Percentiles rank a stretch among this genome's conserved stretches.
phyloP scores from a whole-genome alignment of 2,888 invertebrate genomes.

The Cantharis lateralis region DNA sequence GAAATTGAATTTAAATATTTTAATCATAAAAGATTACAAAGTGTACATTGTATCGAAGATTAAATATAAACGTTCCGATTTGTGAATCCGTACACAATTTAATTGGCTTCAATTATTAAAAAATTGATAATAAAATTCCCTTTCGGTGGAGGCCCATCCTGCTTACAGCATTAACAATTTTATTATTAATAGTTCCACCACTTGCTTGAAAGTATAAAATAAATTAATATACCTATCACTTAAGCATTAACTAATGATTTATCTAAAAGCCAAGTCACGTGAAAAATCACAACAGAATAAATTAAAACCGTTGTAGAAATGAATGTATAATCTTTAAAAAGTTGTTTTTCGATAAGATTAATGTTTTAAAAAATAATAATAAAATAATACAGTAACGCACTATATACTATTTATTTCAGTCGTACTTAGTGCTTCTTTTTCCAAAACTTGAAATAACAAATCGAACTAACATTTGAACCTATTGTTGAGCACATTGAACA shows the following conservation, averaged over 20 bases:
- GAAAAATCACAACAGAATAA: neutral
- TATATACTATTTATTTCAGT: slow-evolving; percentile 6
- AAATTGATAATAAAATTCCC: neutral
- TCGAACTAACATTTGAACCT: slow-evolving; percentile 49
- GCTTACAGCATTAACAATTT: neutral
- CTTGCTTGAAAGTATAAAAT: slow-evolving; percentile 6
- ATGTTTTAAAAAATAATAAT: slow-evolving; percentile 4
- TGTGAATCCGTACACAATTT: neutral
- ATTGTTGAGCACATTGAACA: slow-evolving; percentile 84
- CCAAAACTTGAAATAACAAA: slow-evolving; percentile 54
- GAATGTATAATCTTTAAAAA: neutral
- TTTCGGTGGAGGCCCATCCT: neutral
- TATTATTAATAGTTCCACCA: neutral
- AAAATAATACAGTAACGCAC: slow-evolving; percentile 1
- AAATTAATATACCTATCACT: slow-evolving; percentile 6
- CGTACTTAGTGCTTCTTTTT: slow-evolving; percentile 47
- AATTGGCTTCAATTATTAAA: neutral
- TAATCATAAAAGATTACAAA: neutral
- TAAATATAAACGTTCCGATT: neutral
- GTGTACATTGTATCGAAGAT: neutral
- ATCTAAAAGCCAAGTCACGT: slow-evolving; percentile 14
- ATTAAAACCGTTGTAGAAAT: neutral
- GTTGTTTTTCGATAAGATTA: neutral
- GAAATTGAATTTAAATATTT: neutral
- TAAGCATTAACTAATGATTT: slow-evolving; percentile 13